Base-by-base conservation (phyloP, 2,888 invertebrate genomes). In the Dexiosoma caninum region DNA sequence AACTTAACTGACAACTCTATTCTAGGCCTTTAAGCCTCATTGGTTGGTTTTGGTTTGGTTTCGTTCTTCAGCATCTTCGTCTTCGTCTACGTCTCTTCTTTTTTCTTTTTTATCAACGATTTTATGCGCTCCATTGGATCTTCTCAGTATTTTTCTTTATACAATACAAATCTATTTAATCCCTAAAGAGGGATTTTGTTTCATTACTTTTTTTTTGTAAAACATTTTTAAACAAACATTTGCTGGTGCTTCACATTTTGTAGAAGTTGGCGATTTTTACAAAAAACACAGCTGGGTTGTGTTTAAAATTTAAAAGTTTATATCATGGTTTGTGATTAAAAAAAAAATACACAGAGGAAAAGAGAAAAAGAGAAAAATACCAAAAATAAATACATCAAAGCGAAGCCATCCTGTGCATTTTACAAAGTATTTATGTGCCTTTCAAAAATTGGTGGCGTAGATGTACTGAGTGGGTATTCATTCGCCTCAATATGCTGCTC, bases 1-100 rank as follows among this genome's bases (percentile, higher is more conserved):
- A 84, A 84, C 83, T 81, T 82, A 82, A 83, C 84, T 83, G 84
- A 84, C 84, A 82, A 84, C 84, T 84, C 82, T 83, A 84, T 84
- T 82, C 72, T 23, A 27, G 55, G 55, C 62, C 67, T 64, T 62
- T 55, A 62, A 60, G 66, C 66, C 60, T 66, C 75, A 53, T 59
- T 57, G 55, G 10, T 60, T 42, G 30, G 19, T 62, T 16, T 40
- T 14, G 40, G 30, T 62, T 42, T 40, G 30, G 16, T 32, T 7
- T 19, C 35, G 57, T 35, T 19, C 51, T 46, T 66, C 30, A 9
- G n/a, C 16, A 10, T 14, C 27, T n/a, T 53, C 9, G 9, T 57
- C 44, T 75, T 32, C n/a, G 12, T 23, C n/a, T n/a, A n/a, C n/a
- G n/a, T 27, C 27, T 3, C 6, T 6, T 27, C 27, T 6, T 21